A percentile compares a stretch with the other conserved stretches of the same genome.
Evolutionary conservation across 2,113 vertebrate genomes (phyloP).

Genomic region (Oostethus manadensis): DNA sequence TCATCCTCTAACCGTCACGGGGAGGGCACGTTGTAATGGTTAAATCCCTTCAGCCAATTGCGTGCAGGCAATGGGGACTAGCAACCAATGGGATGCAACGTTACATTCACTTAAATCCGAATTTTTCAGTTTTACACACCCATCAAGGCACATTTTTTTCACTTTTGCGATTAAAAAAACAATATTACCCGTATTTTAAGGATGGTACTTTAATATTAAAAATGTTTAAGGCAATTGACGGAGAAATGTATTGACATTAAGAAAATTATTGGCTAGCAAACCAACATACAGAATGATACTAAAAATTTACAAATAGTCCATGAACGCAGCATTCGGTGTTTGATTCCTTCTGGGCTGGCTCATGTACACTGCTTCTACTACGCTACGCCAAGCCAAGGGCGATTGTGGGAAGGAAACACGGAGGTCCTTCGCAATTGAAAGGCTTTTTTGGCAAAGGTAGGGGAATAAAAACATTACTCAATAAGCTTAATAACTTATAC

Average conservation of each 20-base stretch:
- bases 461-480: not conserved
- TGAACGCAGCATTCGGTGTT: conserved; percentile 42
- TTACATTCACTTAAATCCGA: conserved; percentile 17
- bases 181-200: not conserved
- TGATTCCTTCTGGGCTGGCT: conserved; percentile 20
- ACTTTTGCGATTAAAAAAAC: too few relatives aligned
- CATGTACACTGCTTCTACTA: conserved; percentile 45
- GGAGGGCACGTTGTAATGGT: conserved; percentile 46
- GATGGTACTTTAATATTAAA: not conserved
- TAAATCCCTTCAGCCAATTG: conserved; percentile 59
- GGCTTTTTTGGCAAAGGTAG: conserved; percentile 47
- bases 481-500: not conserved
- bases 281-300: fast-evolving
- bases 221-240: not conserved
- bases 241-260: not conserved
- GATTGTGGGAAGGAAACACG: conserved; percentile 23
- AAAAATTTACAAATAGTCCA: not conserved
- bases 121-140: not conserved
- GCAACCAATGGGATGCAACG: conserved; percentile 27
- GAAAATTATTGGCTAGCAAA: not conserved
- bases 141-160: not conserved
- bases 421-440: conserved; percentile 23
- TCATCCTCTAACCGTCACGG: conserved; percentile 56
- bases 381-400: conserved; percentile 44
- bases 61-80: conserved; percentile 23